Conservation (phyloP, 2,888 invertebrate species). For the Cryptocheilus praepositus region DNA sequence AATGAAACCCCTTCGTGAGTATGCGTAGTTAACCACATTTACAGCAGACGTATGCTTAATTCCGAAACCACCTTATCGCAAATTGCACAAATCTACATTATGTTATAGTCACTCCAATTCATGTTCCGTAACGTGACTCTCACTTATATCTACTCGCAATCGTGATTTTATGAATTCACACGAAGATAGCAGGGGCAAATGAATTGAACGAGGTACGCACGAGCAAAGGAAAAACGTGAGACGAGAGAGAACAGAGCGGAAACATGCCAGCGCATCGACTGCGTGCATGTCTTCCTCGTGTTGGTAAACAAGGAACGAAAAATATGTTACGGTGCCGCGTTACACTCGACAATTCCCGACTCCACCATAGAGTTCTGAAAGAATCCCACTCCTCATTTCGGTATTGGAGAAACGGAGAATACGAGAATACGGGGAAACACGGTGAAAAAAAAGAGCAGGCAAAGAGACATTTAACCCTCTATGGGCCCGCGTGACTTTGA, state of each 20-base stretch:
- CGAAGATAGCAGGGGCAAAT: too few species aligned
- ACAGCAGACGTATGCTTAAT: too few species aligned
- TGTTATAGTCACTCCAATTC: conserved; percentile 12
- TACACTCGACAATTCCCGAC: conserved; percentile 25
- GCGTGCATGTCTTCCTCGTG: too few species aligned
- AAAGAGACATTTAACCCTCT: too few species aligned
- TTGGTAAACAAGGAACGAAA: conserved; percentile 35
- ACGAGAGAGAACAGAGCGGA: too few species aligned
- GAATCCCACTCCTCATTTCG: conserved; percentile 33
- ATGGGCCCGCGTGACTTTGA: too few species aligned
- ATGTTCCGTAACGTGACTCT: conserved; percentile 24
- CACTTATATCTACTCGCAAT: background rate
- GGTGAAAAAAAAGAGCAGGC: background rate
- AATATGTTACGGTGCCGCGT: conserved; percentile 55
- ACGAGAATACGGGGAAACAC: background rate
- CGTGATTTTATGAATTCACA: too few species aligned
- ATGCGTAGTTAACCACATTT: too few species aligned
- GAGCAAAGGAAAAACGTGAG: conserved; percentile 5
- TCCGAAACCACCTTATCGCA: too few species aligned
- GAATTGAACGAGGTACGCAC: background rate
- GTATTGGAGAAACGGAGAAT: background rate
- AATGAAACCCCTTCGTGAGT: too few species aligned
- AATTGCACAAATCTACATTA: too few species aligned
- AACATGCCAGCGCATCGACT: too few species aligned
- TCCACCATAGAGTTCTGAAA: conserved; percentile 22